phyloP scores from a whole-genome alignment of 1,140 invertebrate genomes.

The Anagrus nilaparvatae region DNA sequence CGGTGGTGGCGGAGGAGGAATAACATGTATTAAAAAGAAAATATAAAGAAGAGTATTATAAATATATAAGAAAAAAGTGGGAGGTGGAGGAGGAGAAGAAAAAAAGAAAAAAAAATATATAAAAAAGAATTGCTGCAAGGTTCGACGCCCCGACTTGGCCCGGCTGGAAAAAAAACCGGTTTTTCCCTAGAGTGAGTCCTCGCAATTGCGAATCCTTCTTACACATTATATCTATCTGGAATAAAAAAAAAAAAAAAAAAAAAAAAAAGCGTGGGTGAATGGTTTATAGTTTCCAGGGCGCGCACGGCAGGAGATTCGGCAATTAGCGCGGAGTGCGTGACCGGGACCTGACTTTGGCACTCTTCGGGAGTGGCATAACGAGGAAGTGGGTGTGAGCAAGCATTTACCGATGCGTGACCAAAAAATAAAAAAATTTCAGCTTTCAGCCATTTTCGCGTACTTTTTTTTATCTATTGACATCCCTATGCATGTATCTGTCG shows the following conservation, averaged over 20 bases:
- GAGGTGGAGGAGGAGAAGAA: slow-evolving; percentile 13
- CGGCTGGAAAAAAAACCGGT: slow-evolving; percentile 46
- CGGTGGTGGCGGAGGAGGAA: slow-evolving; percentile 13
- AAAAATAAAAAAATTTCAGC: too few species aligned
- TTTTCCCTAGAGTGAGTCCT: slow-evolving; percentile 35
- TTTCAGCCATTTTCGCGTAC: too few species aligned
- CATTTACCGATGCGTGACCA: slow-evolving; percentile 41
- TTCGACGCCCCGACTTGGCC: slow-evolving; percentile 45
- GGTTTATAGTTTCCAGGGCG: too few species aligned
- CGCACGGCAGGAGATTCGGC: neutral
- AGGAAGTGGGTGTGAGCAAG: slow-evolving; percentile 44
- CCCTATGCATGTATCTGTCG: too few species aligned
- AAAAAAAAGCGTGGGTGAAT: neutral
- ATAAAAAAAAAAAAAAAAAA: slow-evolving; percentile 1
- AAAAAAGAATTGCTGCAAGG: too few species aligned
- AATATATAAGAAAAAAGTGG: too few species aligned
- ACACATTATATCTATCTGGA: slow-evolving; percentile 1
- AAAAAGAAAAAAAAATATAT: too few species aligned
- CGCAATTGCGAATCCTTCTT: slow-evolving; percentile 23
- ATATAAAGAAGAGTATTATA: too few species aligned
- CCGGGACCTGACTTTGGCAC: slow-evolving; percentile 16
- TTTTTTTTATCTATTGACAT: too few species aligned
- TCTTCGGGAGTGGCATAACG: slow-evolving; percentile 42
- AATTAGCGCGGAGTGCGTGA: slow-evolving; percentile 7
- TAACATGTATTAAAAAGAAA: too few species aligned